These are phyloP conservation scores for Diorhabda carinulata DNA, from an alignment of 1,140 invertebrate genomes.

Conservation along the genomic window DNA sequence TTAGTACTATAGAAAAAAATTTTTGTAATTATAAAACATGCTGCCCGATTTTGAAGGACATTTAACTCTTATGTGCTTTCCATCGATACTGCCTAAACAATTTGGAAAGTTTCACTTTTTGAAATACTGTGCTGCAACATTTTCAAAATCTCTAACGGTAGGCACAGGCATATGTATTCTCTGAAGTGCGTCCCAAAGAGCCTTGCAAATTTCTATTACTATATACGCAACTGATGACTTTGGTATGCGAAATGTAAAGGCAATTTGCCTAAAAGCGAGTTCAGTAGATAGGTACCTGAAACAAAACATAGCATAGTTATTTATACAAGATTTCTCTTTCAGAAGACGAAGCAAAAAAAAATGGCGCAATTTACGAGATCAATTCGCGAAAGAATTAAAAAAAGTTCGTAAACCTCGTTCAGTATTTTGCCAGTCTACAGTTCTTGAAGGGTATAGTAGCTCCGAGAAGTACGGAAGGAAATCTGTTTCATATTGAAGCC, in stretches of 20 bases:
- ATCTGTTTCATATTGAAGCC: neutral
- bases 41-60: slow-evolving; percentile 21
- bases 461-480: slow-evolving; percentile 17
- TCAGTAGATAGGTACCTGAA: slow-evolving; percentile 21
- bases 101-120: slow-evolving; percentile 36
- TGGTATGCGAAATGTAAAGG: slow-evolving; percentile 17
- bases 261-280: slow-evolving; percentile 18
- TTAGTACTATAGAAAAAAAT: slow-evolving; percentile 17
- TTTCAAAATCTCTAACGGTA: slow-evolving; percentile 8
- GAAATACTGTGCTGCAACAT: slow-evolving; percentile 12
- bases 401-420: slow-evolving; percentile 14
- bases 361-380: slow-evolving; percentile 50
- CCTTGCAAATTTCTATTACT: slow-evolving; percentile 10
- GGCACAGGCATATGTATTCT: slow-evolving; percentile 13
- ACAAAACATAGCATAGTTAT: slow-evolving; percentile 11
- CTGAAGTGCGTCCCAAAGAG: slow-evolving; percentile 13
- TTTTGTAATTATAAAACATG: slow-evolving; percentile 17
- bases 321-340: slow-evolving; percentile 27
- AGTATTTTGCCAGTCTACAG: slow-evolving; percentile 20
- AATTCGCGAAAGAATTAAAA: neutral
- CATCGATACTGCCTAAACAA: slow-evolving; percentile 49
- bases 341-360: slow-evolving; percentile 50
- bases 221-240: slow-evolving; percentile 11
- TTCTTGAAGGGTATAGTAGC: slow-evolving; percentile 19
- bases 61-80: slow-evolving; percentile 28